Base-by-base conservation (phyloP, 2,113 vertebrate species). In the Varanus salvator region DNA sequence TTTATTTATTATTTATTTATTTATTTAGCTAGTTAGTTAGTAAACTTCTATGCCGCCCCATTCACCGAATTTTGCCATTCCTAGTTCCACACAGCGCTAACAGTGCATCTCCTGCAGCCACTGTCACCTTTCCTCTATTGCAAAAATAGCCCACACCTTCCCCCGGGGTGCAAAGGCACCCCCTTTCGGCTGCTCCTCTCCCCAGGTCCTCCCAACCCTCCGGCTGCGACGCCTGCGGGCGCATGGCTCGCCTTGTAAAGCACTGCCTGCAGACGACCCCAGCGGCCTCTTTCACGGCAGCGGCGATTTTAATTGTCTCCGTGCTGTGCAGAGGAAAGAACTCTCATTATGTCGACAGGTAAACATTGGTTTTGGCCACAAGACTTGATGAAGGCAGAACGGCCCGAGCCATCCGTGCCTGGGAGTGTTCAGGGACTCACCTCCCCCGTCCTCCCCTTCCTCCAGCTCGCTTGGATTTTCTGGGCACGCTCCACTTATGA, bases 361-460 rank as follows among this genome's bases (percentile, higher is more conserved):
- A 86, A 80, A 29, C 14, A 81, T 84, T 91, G 91, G 87, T 86
- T 84, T 89, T 90, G 92, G 91, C 90, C 50, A 50, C 8, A 34
- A 76, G 90, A 7, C 44, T 88, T 66, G 6, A 68, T 69, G 88
- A n/a, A 85, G 85, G 71, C 90, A 54, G 72, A 93, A 82, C 9
- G 48, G 92, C 54, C 84, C 84, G 78, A 86, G 75, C 77, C 88
- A 60, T 52, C 91, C 60, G 68, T 44, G 75, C 80, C 78, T 86
- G 69, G 54, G 15, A 66, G 82, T 14, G 50, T 57, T 77, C 12
- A n/a, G 85, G 80, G 80, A 57, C 60, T 15, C 54, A 0, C 29
- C 68, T 89, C 80, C 38, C 84, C 81, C 12, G 29, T 75, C 83
- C 54, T 83, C 48, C 48, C 38, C 50, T 84, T 0, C 0, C 80